phyloP scores from a whole-genome alignment of 2,113 vertebrate species.

The Nothobranchius furzeri region DNA sequence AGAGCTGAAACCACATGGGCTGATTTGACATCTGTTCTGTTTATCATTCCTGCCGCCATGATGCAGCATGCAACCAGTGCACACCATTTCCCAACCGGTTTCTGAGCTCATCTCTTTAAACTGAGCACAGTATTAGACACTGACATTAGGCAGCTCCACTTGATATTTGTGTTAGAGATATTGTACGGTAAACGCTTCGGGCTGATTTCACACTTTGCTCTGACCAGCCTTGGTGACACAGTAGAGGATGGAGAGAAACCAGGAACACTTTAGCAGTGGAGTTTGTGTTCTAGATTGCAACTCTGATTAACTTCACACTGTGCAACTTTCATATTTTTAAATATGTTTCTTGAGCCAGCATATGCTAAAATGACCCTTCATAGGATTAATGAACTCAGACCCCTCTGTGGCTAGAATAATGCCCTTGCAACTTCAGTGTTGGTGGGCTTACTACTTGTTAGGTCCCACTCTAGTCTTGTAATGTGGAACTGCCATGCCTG shows the following conservation, averaged over 20 bases:
- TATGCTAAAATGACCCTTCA: too few relatives aligned
- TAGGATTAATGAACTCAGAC: too few relatives aligned
- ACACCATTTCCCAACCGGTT: constrained; percentile 3
- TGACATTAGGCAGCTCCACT: constrained; percentile 15
- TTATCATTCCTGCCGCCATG: background rate
- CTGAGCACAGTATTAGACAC: constrained; percentile 16
- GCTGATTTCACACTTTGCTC: constrained; percentile 23
- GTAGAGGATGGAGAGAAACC: constrained; percentile 14
- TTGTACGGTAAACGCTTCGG: constrained; percentile 24
- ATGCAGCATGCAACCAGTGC: background rate
- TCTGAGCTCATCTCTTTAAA: constrained; percentile 11
- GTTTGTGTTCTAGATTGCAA: background rate
- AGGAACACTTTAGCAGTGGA: constrained; percentile 18
- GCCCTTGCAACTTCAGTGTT: too few relatives aligned
- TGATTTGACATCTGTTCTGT: background rate
- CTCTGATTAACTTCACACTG: background rate
- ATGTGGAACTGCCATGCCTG: too few relatives aligned
- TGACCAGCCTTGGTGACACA: constrained; percentile 28
- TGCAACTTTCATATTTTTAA: too few relatives aligned
- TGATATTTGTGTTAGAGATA: constrained; percentile 32
- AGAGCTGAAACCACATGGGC: background rate
- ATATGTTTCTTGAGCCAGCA: too few relatives aligned
- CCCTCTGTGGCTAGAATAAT: too few relatives aligned
- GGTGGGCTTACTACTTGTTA: too few relatives aligned
- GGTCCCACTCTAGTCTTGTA: too few relatives aligned